A percentile compares a stretch with the other conserved stretches of the same genome.
phyloP scores from a whole-genome alignment of 2,113 vertebrate genomes.

The Chloroceryle aenea region DNA sequence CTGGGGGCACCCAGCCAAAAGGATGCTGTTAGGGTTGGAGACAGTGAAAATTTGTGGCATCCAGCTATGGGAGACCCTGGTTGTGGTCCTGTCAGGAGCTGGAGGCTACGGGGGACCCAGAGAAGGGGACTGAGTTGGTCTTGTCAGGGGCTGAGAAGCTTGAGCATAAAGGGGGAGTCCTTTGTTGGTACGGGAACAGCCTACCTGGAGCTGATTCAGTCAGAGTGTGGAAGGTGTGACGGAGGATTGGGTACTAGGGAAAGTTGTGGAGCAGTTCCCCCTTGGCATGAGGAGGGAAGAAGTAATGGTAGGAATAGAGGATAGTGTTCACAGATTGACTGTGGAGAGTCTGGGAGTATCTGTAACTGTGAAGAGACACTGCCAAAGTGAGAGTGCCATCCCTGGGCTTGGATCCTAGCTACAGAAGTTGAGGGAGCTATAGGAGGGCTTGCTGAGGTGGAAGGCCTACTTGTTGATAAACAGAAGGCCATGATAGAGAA shows the following conservation, averaged over 20 bases:
- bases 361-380: not conserved
- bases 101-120: rapidly evolving
- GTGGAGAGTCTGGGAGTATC: not conserved
- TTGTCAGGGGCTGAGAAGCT: not conserved
- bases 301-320: not conserved
- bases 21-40: not conserved
- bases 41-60: not conserved
- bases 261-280: not conserved
- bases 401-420: not conserved
- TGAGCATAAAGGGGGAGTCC: rapidly evolving
- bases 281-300: not conserved
- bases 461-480: not conserved
- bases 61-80: not conserved
- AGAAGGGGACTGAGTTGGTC: rapidly evolving
- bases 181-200: not conserved
- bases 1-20: rapidly evolving
- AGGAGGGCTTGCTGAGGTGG: not conserved
- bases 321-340: not conserved
- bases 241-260: not conserved
- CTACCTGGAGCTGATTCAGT: not conserved
- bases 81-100: not conserved
- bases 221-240: not conserved
- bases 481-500: not conserved
- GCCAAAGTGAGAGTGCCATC: not conserved
- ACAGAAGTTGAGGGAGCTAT: not conserved